A percentile compares a stretch with the other conserved stretches of the same genome.
Evolutionary conservation across 2,888 invertebrate species (phyloP).

Genomic region (Lutraria lutraria): DNA sequence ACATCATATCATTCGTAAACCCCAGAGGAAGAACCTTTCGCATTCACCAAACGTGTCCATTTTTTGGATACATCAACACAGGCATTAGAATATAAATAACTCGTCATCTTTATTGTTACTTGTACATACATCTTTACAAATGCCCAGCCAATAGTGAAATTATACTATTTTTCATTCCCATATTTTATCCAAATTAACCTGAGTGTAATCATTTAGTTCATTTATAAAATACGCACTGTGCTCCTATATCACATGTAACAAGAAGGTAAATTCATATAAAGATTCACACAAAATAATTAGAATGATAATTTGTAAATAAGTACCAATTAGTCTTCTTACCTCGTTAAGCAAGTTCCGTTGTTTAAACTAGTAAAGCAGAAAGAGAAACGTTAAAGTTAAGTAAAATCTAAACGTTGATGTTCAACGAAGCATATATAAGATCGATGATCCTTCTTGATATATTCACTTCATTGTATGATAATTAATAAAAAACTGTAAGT

Average conservation of each 20-base stretch:
- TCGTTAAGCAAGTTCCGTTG: constrained; percentile 4
- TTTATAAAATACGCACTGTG: neutral
- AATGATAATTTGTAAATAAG: neutral
- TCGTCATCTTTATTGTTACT: neutral
- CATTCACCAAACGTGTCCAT: no score
- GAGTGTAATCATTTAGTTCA: no score
- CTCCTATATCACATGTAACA: neutral
- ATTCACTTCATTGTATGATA: neutral
- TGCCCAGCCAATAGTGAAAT: neutral
- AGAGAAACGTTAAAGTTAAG: neutral
- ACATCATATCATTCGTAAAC: no score
- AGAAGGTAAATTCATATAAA: neutral
- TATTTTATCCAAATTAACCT: neutral
- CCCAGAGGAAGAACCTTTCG: no score
- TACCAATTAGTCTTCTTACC: neutral
- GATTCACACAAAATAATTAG: neutral
- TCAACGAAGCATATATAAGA: neutral
- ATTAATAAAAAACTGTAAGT: neutral
- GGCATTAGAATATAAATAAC: neutral
- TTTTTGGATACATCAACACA: no score
- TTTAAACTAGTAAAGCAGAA: neutral
- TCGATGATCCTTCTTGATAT: neutral
- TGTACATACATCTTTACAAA: neutral
- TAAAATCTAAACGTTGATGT: neutral
- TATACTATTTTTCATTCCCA: neutral